Evolutionary conservation across 2,797 vertebrate species (phyloP).

Genomic region (Kryptolebias ocellatus): DNA sequence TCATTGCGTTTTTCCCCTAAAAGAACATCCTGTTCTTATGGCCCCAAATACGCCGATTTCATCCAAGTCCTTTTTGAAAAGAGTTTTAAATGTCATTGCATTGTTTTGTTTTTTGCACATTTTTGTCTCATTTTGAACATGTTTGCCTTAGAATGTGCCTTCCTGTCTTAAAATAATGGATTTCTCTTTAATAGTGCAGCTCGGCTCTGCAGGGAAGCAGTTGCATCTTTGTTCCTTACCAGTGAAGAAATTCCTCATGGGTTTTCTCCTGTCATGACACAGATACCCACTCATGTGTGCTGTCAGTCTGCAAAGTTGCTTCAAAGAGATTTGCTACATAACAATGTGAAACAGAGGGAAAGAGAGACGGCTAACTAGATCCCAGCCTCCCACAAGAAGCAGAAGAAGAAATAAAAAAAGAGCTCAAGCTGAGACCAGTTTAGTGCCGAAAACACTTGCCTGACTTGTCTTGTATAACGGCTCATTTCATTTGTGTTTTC

Average conservation of each 20-base stretch:
- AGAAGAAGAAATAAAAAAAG: not conserved
- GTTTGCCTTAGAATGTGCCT: not conserved
- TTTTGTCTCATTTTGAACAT: not conserved
- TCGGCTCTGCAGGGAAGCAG: not conserved
- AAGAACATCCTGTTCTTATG: not conserved
- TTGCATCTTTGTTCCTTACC: conserved; percentile 3
- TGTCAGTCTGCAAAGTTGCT: conserved; percentile 33
- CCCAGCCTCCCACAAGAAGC: conserved; percentile 18
- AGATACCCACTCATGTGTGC: conserved; percentile 19
- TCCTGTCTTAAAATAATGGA: not conserved
- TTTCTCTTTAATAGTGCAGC: conserved; percentile 6
- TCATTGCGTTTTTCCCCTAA: not conserved
- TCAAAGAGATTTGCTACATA: conserved; percentile 26
- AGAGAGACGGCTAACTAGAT: conserved; percentile 20
- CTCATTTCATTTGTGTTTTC: not conserved
- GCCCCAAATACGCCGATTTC: no score
- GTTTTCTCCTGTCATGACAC: conserved; percentile 23
- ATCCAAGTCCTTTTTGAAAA: no score
- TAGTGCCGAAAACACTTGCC: not conserved
- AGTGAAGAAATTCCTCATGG: not conserved
- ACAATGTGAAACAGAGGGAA: conserved; percentile 12
- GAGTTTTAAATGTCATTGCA: no score
- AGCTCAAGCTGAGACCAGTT: not conserved
- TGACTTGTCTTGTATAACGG: not conserved
- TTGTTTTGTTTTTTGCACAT: not conserved